Evolutionary conservation across 2,888 invertebrate species (phyloP).

Genomic region (Nymphalis urticae): DNA sequence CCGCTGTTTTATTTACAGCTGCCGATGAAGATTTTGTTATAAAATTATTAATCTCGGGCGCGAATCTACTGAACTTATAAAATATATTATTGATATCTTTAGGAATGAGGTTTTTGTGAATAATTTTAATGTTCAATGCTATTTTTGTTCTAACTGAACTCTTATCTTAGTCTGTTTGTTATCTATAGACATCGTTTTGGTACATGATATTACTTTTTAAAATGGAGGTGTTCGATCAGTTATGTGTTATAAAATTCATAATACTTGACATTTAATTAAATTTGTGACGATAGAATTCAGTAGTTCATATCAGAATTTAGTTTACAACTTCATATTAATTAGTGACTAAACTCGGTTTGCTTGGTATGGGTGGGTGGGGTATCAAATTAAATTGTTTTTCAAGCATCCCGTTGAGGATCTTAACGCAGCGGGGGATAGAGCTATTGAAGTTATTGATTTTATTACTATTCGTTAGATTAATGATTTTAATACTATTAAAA

Average conservation of each 20-base stretch:
- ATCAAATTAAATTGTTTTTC: slow-evolving; percentile 2
- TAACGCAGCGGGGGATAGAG: not conserved
- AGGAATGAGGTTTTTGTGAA: not conserved
- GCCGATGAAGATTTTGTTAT: not conserved
- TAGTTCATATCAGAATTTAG: not conserved
- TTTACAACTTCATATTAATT: not conserved
- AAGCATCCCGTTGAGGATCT: not conserved
- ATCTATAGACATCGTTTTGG: not conserved
- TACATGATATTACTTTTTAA: not conserved
- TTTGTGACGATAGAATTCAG: too few relatives aligned
- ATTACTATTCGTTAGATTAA: not conserved
- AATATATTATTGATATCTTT: not conserved
- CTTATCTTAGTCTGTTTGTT: not conserved
- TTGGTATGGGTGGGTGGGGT: not conserved
- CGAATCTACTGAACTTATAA: not conserved
- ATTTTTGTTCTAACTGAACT: not conserved
- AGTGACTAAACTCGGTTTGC: not conserved
- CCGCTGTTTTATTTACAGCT: slow-evolving; percentile 5
- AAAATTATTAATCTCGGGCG: slow-evolving; percentile 3
- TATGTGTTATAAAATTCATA: not conserved
- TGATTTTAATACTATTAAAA: not conserved
- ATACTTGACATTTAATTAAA: too few relatives aligned
- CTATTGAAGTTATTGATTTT: too few relatives aligned
- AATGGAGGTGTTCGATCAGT: not conserved
- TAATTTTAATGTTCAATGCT: not conserved